Percentiles rank a stretch among this genome's conserved stretches.
phyloP scores from a whole-genome alignment of 1,140 invertebrate genomes.

The Apis laboriosa region DNA sequence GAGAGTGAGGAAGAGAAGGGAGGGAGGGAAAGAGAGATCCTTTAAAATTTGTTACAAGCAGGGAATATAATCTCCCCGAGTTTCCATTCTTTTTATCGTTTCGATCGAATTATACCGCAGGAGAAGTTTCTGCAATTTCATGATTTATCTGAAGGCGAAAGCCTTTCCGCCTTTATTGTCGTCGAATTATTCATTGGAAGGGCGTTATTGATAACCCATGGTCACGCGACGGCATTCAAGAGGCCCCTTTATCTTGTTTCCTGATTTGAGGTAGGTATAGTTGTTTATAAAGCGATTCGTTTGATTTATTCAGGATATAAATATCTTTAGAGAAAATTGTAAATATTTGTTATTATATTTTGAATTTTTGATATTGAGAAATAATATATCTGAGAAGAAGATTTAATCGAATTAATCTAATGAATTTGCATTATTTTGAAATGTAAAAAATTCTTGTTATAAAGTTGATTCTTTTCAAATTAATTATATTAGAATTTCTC shows the following conservation, averaged over 20 bases:
- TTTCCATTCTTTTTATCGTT: neutral
- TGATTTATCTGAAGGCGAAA: conserved; percentile 6
- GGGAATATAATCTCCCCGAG: neutral
- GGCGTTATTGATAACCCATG: neutral
- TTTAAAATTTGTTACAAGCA: neutral
- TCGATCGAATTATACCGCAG: neutral
- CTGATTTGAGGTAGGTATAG: neutral
- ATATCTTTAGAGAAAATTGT: no score
- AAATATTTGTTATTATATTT: no score
- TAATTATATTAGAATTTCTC: no score
- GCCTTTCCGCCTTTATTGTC: conserved; percentile 6
- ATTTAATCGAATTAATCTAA: no score
- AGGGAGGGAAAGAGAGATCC: no score
- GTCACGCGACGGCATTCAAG: neutral
- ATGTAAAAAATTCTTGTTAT: no score
- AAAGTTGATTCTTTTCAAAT: no score
- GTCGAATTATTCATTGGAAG: neutral
- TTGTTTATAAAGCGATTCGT: neutral
- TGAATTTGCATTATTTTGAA: no score
- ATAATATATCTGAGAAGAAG: no score
- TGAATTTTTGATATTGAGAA: no score
- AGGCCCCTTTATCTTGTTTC: neutral
- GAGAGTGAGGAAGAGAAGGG: fast-evolving
- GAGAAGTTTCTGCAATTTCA: neutral
- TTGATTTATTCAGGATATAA: neutral